These are phyloP conservation scores for Eugnorisma glareosa DNA, from an alignment of 2,888 invertebrate genomes.

Conservation along the genomic window DNA sequence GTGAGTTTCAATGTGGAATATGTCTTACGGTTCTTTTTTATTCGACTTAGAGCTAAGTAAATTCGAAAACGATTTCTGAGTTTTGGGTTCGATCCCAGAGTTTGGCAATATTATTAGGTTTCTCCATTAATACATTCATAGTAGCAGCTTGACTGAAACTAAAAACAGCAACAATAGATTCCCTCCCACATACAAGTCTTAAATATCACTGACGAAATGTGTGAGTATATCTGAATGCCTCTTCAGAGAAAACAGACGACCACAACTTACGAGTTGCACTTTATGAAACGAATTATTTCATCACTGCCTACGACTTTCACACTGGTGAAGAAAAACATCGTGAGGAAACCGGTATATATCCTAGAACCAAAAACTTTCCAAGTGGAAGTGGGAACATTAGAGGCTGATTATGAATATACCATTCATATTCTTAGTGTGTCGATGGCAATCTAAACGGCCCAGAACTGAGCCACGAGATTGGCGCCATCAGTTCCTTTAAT, in stretches of 20 bases:
- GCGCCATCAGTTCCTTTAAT: no score
- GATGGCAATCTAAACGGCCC: no score
- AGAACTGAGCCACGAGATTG: no score
- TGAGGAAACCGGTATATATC: not conserved
- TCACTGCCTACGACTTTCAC: not conserved
- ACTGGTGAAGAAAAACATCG: not conserved
- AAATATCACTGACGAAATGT: not conserved
- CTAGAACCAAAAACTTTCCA: not conserved
- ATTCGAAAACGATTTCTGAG: not conserved
- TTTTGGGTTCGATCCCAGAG: not conserved
- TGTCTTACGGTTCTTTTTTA: not conserved
- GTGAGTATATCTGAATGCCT: not conserved
- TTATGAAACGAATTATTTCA: not conserved
- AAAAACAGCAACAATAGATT: not conserved
- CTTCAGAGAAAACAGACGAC: not conserved
- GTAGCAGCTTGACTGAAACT: not conserved
- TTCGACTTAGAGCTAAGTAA: not conserved
- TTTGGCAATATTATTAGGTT: not conserved
- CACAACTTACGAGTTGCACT: not conserved
- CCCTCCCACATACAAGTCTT: not conserved
- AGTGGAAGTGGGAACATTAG: not conserved
- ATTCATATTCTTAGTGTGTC: no score
- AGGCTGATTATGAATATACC: no score
- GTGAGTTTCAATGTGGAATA: slow-evolving; percentile 69
- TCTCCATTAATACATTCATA: not conserved